Percentiles rank a stretch among this genome's conserved stretches.
Evolutionary conservation across 2,888 invertebrate species (phyloP).

Genomic region (Sipha maydis): DNA sequence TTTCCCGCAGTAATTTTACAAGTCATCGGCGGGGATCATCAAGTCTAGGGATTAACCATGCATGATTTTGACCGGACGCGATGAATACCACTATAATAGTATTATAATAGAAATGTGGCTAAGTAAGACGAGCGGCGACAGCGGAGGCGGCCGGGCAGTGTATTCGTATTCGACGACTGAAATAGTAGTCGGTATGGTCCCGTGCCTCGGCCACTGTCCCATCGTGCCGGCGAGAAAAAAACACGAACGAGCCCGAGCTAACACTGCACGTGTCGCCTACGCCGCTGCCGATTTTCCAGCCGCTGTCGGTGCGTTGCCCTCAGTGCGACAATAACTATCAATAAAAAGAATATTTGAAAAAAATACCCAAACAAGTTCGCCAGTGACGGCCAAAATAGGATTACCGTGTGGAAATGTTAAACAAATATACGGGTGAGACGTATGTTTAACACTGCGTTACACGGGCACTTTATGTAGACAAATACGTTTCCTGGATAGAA

Average conservation of each 20-base stretch:
- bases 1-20: too few species aligned
- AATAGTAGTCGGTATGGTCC: conserved; percentile 15
- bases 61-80: too few species aligned
- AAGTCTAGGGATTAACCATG: too few species aligned
- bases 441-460: not conserved
- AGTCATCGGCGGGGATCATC: too few species aligned
- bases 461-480: not conserved
- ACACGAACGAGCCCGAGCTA: not conserved
- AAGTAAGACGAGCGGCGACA: not conserved
- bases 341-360: conserved; percentile 17
- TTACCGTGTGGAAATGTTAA: conserved; percentile 1
- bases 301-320: conserved; percentile 34
- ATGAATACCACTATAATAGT: too few species aligned
- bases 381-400: not conserved
- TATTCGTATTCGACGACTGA: conserved; percentile 9
- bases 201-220: not conserved
- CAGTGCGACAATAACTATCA: conserved; percentile 8
- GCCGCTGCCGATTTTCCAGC: conserved; percentile 23
- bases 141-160: not conserved
- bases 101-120: too few species aligned
- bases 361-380: not conserved
- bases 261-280: conserved; percentile 37
- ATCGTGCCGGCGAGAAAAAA: not conserved
- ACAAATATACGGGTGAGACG: not conserved
- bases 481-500: not conserved